phyloP scores from a whole-genome alignment of 1,140 invertebrate genomes.

The Bombus confusus region DNA sequence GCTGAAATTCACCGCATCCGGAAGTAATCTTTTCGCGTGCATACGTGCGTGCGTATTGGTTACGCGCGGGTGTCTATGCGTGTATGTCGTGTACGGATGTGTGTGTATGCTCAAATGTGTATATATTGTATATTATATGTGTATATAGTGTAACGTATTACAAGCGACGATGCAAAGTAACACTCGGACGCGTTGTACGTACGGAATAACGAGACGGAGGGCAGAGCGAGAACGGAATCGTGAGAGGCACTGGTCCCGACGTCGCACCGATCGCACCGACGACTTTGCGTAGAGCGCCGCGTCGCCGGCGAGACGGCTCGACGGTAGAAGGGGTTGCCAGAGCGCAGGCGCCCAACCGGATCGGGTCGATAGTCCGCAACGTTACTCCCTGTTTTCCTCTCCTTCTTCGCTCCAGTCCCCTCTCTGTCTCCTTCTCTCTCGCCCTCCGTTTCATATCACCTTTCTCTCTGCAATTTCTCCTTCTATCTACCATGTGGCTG shows the following conservation, averaged over 20 bases:
- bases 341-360: slow-evolving; percentile 72
- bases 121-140: not conserved
- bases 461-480: not conserved
- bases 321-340: slow-evolving; percentile 70
- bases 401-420: not conserved
- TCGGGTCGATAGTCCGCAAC: slow-evolving; percentile 81
- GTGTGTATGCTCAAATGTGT: not conserved
- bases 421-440: not conserved
- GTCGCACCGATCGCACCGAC: slow-evolving; percentile 73
- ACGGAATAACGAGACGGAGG: slow-evolving; percentile 61
- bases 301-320: slow-evolving; percentile 78
- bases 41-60: not conserved
- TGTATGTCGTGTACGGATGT: not conserved
- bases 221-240: slow-evolving; percentile 69
- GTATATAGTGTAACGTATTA: slow-evolving; percentile 6
- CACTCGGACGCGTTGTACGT: slow-evolving; percentile 61
- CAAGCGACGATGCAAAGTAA: slow-evolving; percentile 24
- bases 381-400: slow-evolving; percentile 62
- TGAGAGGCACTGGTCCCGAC: slow-evolving; percentile 76
- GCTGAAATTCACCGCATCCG: slow-evolving; percentile 45
- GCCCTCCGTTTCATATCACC: not conserved
- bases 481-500: not conserved
- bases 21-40: slow-evolving; percentile 28
- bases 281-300: slow-evolving; percentile 78
- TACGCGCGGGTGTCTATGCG: not conserved